Evolutionary conservation across 2,113 vertebrate genomes (phyloP).

Genomic region (Cebidichthys violaceus): DNA sequence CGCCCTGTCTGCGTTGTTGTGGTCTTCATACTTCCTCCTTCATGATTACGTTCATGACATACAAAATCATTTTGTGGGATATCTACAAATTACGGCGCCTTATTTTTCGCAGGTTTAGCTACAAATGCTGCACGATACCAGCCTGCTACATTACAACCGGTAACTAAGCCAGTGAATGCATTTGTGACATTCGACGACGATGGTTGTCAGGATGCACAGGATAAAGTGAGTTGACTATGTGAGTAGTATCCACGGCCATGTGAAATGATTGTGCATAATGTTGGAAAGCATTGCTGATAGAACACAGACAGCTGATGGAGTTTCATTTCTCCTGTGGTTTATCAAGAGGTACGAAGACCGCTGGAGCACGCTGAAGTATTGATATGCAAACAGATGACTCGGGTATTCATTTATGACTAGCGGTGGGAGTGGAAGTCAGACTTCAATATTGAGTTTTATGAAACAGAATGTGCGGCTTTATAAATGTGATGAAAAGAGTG

Average conservation of each 20-base stretch:
- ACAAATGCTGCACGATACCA: background rate
- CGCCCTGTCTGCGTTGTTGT: too few relatives aligned
- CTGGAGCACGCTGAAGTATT: background rate
- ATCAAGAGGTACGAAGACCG: background rate
- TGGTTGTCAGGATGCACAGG: background rate
- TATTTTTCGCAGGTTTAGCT: too few relatives aligned
- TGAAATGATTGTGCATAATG: background rate
- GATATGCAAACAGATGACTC: background rate
- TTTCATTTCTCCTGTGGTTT: background rate
- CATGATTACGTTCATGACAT: too few relatives aligned
- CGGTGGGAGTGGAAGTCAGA: background rate
- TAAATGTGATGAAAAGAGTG: background rate
- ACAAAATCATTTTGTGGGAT: too few relatives aligned
- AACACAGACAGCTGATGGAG: background rate
- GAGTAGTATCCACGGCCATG: background rate
- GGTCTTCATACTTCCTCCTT: too few relatives aligned
- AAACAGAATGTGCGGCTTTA: background rate
- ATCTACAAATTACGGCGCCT: too few relatives aligned
- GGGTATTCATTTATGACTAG: background rate
- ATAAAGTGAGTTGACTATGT: background rate
- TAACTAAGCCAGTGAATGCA: background rate
- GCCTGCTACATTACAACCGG: background rate
- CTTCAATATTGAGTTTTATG: background rate
- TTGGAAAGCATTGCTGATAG: background rate
- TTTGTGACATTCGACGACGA: background rate